Base-by-base conservation (phyloP, 2,888 invertebrate species). In the Camptogramma bilineatum region DNA sequence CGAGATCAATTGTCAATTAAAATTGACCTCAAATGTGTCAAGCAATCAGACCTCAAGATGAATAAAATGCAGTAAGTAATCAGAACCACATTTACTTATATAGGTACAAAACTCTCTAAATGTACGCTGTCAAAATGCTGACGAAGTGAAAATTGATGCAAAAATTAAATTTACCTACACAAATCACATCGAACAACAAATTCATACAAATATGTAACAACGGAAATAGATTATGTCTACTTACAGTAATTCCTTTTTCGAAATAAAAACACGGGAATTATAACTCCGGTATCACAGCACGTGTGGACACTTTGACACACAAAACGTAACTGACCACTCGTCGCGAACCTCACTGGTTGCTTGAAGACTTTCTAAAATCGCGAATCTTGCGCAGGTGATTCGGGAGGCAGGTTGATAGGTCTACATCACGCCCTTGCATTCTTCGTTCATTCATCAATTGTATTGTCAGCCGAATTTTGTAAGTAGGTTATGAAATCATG, bases 301-400 rank as follows among this genome's bases (percentile, higher is more conserved):
- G 90, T 86, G 83, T 71, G 78, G 66, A 50, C 79, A 71, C 84
- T 77, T 75, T 81, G 84, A 81, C 86, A 85, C 81, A 85, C 82
- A 76, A 81, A 78, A 77, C 77, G 79, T 84, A 80, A 92, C 91
- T 89, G 87, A 76, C 82, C 77, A 77, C 71, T 74, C 69, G 68
- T 71, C 73, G 74, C 68, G 81, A 86, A 86, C 85, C 86, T 87
- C 85, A 82, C 81, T 79, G 82, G 79, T 81, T 83, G 84, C 83
- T 85, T 83, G 87, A 87, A 87, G 88, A 84, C 92, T 92, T 92
- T 92, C 92, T 91, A 92, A 88, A 87, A 88, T 87, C 74, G 87
- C 89, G 82, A 86, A 85, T 61, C 56, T 42, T 44, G 42, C 52
- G 59, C 77, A 66, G 64, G 65, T 73, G 66, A 51, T 42, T 52